phyloP scores from a whole-genome alignment of 2,797 vertebrate genomes.

The Yasuhikotakia modesta region DNA sequence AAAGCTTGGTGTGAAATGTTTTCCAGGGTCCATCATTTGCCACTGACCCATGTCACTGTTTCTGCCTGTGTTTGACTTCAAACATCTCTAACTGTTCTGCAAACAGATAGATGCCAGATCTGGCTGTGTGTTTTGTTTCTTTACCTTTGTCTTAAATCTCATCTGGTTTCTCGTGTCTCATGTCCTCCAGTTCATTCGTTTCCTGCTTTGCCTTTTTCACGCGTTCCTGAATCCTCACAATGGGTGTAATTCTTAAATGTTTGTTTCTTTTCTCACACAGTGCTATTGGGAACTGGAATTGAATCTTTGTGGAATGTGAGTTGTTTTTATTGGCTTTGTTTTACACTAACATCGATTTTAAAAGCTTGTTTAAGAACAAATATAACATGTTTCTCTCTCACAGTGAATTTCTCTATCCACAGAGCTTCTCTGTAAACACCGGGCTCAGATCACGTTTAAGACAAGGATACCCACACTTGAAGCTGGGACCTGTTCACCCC shows the following conservation, averaged over 20 bases:
- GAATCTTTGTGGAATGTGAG: slow-evolving; percentile 50
- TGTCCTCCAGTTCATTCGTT: slow-evolving; percentile 6
- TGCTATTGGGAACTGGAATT: slow-evolving; percentile 50
- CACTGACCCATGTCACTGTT: not conserved
- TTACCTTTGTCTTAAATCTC: slow-evolving; percentile 15
- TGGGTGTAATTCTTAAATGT: slow-evolving; percentile 16
- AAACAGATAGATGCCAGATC: slow-evolving; percentile 50
- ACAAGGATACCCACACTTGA: slow-evolving; percentile 29
- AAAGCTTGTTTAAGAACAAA: not conserved
- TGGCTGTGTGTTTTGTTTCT: slow-evolving; percentile 46
- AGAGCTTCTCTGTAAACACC: slow-evolving; percentile 30
- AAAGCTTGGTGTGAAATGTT: slow-evolving; percentile 63
- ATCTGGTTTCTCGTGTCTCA: slow-evolving; percentile 7
- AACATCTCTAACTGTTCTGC: slow-evolving; percentile 51
- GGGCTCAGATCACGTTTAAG: slow-evolving; percentile 24
- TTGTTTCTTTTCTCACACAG: slow-evolving; percentile 26
- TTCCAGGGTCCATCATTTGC: slow-evolving; percentile 52
- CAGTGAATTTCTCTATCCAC: slow-evolving; percentile 6
- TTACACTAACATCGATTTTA: not conserved
- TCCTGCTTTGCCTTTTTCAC: slow-evolving; percentile 5
- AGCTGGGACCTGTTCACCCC: slow-evolving; percentile 29
- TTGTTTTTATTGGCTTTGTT: slow-evolving; percentile 31
- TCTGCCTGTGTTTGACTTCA: slow-evolving; percentile 52
- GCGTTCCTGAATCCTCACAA: slow-evolving; percentile 17
- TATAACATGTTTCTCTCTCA: not conserved